Evolutionary conservation across 1,140 invertebrate genomes (phyloP), one percentile per base, ranked within the genome.

Genomic region (Cotesia vestalis): DNA sequence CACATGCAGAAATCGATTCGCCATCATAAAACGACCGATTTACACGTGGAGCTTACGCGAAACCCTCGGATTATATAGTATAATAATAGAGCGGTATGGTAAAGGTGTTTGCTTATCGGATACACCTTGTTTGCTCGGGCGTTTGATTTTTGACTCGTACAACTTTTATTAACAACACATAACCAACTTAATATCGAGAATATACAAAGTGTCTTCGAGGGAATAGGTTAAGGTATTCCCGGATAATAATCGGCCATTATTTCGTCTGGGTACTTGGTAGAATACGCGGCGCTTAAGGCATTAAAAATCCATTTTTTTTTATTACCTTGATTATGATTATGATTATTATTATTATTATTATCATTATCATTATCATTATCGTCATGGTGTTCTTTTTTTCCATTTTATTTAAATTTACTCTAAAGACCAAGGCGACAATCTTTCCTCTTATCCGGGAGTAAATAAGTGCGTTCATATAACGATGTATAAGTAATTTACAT

Each of bases 61-160:
- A 59, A 59, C 55, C 35, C 52, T 66, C 35, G 27, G 35, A 72
- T 66, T 72, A 66, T 72, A 72, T 66, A 72, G 70, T 72, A 46
- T 72, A 72, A 72, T 72, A 66, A 72, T 66, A 72, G 70, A 59
- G 63, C 70, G 70, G 63, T 34, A 36, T 57, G 69, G 34, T 51
- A 52, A 64, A 36, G 60, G 64, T 72, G 63, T 66, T 72, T 72
- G 70, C 70, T 66, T 72, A 66, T 72, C 70, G 61, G 63, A 60
- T 55, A 55, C 40, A 46, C 35, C 61, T 53, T 34, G 62, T 52
- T 40, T 52, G 35, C 52, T 46, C 59, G 20, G 36, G 67, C 36
- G 27, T 66, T 40, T 69, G 55, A 59, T 60, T 57, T 27, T 59
- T n/a, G 20, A 40, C 35, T 64, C 35, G 53, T 3, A 6, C 9